Conservation (phyloP, 2,888 invertebrate genomes). For the Acholoe squamosa region DNA sequence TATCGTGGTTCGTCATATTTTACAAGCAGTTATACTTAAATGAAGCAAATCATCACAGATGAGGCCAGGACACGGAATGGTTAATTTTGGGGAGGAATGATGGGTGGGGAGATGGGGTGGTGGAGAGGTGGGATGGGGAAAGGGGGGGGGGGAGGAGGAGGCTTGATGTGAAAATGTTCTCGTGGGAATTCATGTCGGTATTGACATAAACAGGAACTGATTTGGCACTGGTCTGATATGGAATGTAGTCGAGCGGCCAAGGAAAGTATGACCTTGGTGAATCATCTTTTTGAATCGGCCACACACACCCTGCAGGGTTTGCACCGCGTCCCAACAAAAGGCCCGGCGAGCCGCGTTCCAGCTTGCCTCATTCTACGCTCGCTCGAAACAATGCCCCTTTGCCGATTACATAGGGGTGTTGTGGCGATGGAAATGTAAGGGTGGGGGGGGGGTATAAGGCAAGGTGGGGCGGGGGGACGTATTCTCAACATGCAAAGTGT, state of each 20-base stretch:
- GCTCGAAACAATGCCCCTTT: constrained; percentile 40
- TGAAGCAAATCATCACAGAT: background rate
- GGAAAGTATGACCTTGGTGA: constrained; percentile 48
- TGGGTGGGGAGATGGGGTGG: background rate
- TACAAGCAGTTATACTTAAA: too few relatives aligned
- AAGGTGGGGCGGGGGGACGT: too few relatives aligned
- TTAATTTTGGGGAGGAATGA: constrained; percentile 2
- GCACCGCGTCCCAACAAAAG: background rate
- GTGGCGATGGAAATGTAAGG: background rate
- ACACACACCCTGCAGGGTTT: background rate
- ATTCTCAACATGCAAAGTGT: constrained; percentile 33
- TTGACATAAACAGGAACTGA: constrained; percentile 61
- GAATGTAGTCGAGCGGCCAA: constrained; percentile 55
- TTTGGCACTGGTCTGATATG: constrained; percentile 54
- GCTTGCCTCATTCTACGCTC: constrained; percentile 39
- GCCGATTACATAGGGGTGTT: constrained; percentile 47
- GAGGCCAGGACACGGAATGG: background rate
- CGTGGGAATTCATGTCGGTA: constrained; percentile 53
- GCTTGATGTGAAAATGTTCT: constrained; percentile 58
- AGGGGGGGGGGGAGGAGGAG: background rate
- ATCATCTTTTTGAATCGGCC: constrained; percentile 57
- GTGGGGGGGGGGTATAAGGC: too few relatives aligned
- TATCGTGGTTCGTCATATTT: too few relatives aligned
- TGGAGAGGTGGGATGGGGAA: background rate
- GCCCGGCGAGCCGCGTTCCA: constrained; percentile 41